Conservation (phyloP, 2,888 invertebrate genomes). For the Hirtodrosophila alboralis region DNA sequence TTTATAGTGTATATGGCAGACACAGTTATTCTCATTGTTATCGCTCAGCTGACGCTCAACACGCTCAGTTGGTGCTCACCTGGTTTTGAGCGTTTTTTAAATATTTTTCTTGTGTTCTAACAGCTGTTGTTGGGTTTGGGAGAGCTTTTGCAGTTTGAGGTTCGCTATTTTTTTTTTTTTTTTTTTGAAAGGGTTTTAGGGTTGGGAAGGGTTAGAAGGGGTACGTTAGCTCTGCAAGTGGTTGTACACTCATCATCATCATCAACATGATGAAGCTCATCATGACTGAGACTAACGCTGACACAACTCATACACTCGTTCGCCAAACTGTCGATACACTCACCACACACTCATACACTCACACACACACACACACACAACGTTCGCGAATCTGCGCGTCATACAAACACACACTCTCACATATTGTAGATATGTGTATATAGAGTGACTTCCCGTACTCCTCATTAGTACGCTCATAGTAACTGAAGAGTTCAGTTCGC, state of each 20-base stretch:
- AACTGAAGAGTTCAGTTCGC: conserved; percentile 69
- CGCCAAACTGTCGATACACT: conserved; percentile 39
- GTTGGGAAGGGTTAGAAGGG: no score
- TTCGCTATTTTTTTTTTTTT: no score
- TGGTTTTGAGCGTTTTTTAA: conserved; percentile 16
- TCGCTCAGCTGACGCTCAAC: conserved; percentile 30
- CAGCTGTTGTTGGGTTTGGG: conserved; percentile 26
- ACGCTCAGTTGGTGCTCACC: conserved; percentile 14
- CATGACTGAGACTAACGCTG: conserved; percentile 4
- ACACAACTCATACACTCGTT: conserved; percentile 14
- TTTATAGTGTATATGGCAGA: not conserved
- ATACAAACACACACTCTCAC: conserved; percentile 15
- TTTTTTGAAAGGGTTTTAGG: no score
- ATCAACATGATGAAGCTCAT: conserved; percentile 6
- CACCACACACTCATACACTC: conserved; percentile 26
- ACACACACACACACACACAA: conserved; percentile 24
- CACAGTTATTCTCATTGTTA: conserved; percentile 45
- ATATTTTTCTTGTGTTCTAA: not conserved
- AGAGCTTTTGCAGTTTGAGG: not conserved
- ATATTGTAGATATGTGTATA: not conserved
- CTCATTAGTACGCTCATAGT: conserved; percentile 76
- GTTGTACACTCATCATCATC: conserved; percentile 11
- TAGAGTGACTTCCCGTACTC: conserved; percentile 26
- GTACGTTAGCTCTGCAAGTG: not conserved
- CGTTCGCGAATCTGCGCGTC: no score